A percentile compares a stretch with the other conserved stretches of the same genome.
Conservation (phyloP, 2,888 invertebrate species). For the Eucera pruinosa region DNA sequence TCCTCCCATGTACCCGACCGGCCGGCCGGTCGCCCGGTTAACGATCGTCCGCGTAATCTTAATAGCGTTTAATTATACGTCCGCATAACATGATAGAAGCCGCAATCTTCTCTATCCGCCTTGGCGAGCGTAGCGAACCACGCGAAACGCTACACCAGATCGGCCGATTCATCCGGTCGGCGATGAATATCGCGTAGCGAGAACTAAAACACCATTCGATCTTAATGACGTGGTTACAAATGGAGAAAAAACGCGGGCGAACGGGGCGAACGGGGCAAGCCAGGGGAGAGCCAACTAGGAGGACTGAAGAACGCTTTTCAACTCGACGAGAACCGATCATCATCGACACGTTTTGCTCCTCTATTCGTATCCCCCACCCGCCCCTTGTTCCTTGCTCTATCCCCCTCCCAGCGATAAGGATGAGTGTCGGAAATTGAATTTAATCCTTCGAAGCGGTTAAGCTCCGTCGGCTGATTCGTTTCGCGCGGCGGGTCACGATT, state of each 20-base stretch:
- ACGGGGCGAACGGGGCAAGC: too few relatives aligned
- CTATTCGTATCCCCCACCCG: too few relatives aligned
- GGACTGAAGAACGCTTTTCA: not conserved
- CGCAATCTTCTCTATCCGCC: conserved; percentile 39
- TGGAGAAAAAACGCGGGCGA: conserved; percentile 21
- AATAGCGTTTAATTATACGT: conserved; percentile 56
- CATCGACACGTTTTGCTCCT: too few relatives aligned
- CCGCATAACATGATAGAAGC: conserved; percentile 40
- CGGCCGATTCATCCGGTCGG: conserved; percentile 32
- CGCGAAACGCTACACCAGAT: conserved; percentile 34
- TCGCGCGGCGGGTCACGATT: conserved; percentile 72
- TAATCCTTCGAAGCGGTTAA: conserved; percentile 69
- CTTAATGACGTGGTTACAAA: conserved; percentile 41
- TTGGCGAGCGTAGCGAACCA: conserved; percentile 29
- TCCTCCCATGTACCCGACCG: not conserved
- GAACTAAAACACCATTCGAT: conserved; percentile 52
- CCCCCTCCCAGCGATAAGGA: not conserved
- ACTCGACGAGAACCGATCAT: conserved; percentile 6
- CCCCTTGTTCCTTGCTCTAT: too few relatives aligned
- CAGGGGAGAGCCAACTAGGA: not conserved
- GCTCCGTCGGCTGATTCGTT: conserved; percentile 65
- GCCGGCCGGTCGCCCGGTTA: conserved; percentile 24
- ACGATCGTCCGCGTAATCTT: conserved; percentile 50
- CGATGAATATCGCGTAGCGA: conserved; percentile 41
- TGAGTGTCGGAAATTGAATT: conserved; percentile 72